phyloP scores from a whole-genome alignment of 2,888 invertebrate genomes.

The Spisula solida region DNA sequence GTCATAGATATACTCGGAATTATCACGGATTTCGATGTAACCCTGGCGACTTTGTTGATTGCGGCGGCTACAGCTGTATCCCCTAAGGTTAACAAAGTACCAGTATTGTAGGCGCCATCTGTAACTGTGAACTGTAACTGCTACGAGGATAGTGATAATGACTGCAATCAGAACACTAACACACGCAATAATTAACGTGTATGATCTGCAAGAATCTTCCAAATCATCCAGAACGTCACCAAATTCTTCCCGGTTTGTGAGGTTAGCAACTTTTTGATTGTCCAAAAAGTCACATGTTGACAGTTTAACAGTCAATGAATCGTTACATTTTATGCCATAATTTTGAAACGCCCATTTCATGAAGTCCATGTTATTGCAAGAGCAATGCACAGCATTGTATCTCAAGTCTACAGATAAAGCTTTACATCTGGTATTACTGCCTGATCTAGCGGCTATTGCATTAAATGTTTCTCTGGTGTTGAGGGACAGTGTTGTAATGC shows the following conservation, averaged over 20 bases:
- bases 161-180: slow-evolving; percentile 19
- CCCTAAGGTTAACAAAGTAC: slow-evolving; percentile 43
- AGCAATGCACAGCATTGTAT: slow-evolving; percentile 36
- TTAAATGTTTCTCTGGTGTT: neutral
- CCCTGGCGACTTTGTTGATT: neutral
- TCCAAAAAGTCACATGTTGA: slow-evolving; percentile 28
- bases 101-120: slow-evolving; percentile 60
- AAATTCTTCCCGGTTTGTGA: neutral
- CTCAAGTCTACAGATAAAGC: slow-evolving; percentile 39
- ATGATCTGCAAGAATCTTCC: slow-evolving; percentile 45
- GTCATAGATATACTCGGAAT: slow-evolving; percentile 20
- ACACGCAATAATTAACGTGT: slow-evolving; percentile 28
- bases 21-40: neutral
- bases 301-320: neutral
- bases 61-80: neutral
- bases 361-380: slow-evolving; percentile 50
- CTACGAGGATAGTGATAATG: slow-evolving; percentile 41
- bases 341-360: slow-evolving; percentile 40
- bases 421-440: neutral
- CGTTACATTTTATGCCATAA: neutral
- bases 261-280: slow-evolving; percentile 6
- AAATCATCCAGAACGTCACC: neutral
- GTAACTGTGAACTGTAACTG: slow-evolving; percentile 35
- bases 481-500: slow-evolving; percentile 25
- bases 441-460: neutral